phyloP scores from a whole-genome alignment of 2,888 invertebrate genomes.

The Melikaiella ostensackeni region DNA sequence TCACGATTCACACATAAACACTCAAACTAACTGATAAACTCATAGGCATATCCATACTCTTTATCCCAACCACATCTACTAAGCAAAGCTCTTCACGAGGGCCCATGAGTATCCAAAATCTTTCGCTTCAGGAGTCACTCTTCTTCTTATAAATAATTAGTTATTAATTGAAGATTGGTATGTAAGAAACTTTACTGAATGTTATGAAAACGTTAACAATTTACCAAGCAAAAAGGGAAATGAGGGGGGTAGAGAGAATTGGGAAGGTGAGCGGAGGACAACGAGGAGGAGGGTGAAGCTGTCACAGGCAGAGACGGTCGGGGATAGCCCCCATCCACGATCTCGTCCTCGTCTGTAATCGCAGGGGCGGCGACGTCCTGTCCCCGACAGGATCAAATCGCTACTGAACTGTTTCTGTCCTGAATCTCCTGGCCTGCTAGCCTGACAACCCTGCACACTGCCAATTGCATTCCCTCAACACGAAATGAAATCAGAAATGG shows the following conservation, averaged over 20 bases:
- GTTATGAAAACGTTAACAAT: constrained; percentile 16
- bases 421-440: constrained; percentile 52
- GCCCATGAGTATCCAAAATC: too few species aligned
- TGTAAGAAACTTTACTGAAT: not conserved
- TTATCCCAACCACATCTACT: too few species aligned
- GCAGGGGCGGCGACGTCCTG: constrained; percentile 77
- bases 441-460: constrained; percentile 53
- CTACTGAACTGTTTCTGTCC: constrained; percentile 70
- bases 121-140: too few species aligned
- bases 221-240: constrained; percentile 7
- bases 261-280: constrained; percentile 51
- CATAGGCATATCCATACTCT: too few species aligned
- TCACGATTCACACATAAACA: too few species aligned
- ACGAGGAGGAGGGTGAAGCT: constrained; percentile 70
- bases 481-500: constrained; percentile 69
- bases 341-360: constrained; percentile 75
- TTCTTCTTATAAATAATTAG: not conserved
- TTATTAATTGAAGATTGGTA: not conserved
- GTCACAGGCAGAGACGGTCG: constrained; percentile 75
- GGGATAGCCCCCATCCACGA: constrained; percentile 72
- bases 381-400: constrained; percentile 76
- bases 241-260: constrained; percentile 39
- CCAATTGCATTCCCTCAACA: constrained; percentile 66
- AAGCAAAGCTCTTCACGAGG: too few species aligned
- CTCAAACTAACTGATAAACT: too few species aligned